phyloP scores from a whole-genome alignment of 2,888 invertebrate genomes.

The Pseudanteris insignis region DNA sequence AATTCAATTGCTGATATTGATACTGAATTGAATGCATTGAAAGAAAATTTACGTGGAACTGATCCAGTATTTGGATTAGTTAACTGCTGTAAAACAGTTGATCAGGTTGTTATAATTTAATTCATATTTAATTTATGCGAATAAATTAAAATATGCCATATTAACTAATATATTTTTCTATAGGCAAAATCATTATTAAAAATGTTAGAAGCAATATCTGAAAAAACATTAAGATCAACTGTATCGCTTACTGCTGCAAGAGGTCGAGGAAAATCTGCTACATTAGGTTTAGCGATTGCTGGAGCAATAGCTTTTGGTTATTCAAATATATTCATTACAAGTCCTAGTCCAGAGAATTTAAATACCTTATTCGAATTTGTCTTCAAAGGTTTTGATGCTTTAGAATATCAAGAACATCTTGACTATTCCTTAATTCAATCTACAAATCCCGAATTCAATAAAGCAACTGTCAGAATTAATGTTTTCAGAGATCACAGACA shows the following conservation, averaged over 20 bases:
- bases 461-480: slow-evolving; percentile 93
- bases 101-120: slow-evolving; percentile 17
- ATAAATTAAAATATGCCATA: too few relatives aligned
- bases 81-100: slow-evolving; percentile 83
- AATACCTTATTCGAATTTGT: slow-evolving; percentile 97
- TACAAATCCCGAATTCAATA: slow-evolving; percentile 95
- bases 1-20: slow-evolving; percentile 68
- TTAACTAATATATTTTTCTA: slow-evolving; percentile 31
- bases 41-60: slow-evolving; percentile 85
- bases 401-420: slow-evolving; percentile 94
- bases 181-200: slow-evolving; percentile 88
- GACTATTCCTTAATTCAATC: slow-evolving; percentile 96
- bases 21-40: slow-evolving; percentile 76
- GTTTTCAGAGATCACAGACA: slow-evolving; percentile 90
- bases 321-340: slow-evolving; percentile 96
- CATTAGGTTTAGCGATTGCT: slow-evolving; percentile 91
- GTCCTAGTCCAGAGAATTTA: slow-evolving; percentile 97
- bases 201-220: slow-evolving; percentile 94
- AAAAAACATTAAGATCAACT: slow-evolving; percentile 87
- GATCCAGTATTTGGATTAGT: slow-evolving; percentile 91
- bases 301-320: slow-evolving; percentile 85
- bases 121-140: too few relatives aligned
- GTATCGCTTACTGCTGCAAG: slow-evolving; percentile 95
- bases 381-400: slow-evolving; percentile 92
- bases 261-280: slow-evolving; percentile 98